Evolutionary conservation across 2,888 invertebrate species (phyloP).

Genomic region (Limenitis camilla): DNA sequence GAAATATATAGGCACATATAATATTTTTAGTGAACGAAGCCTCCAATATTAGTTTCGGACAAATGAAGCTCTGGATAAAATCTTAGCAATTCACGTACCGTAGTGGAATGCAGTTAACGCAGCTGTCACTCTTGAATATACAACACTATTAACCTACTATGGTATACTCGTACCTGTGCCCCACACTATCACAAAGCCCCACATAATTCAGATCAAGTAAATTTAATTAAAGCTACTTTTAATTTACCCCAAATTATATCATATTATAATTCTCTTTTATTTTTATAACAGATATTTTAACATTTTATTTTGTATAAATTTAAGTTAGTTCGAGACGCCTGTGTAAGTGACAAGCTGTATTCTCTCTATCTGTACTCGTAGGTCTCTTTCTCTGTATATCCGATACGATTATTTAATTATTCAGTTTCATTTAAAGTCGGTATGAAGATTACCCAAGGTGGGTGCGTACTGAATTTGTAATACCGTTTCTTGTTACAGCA

Average conservation of each 20-base stretch:
- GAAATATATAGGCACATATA: conserved; percentile 23
- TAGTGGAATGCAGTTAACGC: conserved; percentile 62
- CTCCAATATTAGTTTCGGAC: conserved; percentile 49
- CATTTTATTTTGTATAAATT: conserved; percentile 24
- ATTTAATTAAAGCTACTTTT: conserved; percentile 31
- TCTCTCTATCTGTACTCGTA: no score
- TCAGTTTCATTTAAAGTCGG: conserved; percentile 31
- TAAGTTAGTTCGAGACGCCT: conserved; percentile 17
- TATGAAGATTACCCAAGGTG: conserved; percentile 67
- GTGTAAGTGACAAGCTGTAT: no score
- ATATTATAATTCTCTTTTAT: conserved; percentile 20
- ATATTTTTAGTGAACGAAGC: conserved; percentile 22
- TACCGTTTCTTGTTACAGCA: conserved; percentile 83
- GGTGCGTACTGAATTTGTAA: conserved; percentile 74
- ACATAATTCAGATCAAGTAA: conserved; percentile 36
- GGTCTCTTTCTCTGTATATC: conserved; percentile 11
- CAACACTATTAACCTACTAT: conserved; percentile 24
- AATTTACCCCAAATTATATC: conserved; percentile 17
- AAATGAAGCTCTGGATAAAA: conserved; percentile 60
- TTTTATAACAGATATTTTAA: conserved; percentile 25
- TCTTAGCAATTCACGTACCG: conserved; percentile 48
- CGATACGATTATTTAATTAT: conserved; percentile 16
- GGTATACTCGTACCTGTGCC: conserved; percentile 28
- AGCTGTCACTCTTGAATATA: conserved; percentile 48
- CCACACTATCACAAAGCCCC: conserved; percentile 39